Evolutionary conservation across 2,797 vertebrate species (phyloP), one percentile per base, ranked within the genome.

Genomic region (Sebastes hopkinsi): DNA sequence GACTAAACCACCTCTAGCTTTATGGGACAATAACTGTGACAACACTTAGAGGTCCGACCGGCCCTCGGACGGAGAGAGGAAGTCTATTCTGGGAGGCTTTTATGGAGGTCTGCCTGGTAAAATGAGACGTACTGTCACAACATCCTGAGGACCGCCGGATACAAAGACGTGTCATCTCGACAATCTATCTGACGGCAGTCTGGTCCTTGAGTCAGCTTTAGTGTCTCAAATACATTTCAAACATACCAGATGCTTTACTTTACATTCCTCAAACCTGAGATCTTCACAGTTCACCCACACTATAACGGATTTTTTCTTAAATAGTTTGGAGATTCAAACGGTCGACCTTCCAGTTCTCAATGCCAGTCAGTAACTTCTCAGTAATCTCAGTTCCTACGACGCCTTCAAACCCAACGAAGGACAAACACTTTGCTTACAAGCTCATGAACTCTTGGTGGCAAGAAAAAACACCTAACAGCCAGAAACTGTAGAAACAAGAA

Each of bases 41-140:
- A 65, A 69, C 61, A 59, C 76, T 23, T 54, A n/a, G 22, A 34
- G 18, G 54, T 46, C 36, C n/a, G 20, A 16, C 29, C 3, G 10
- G 14, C 52, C 70, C 70, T 46, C 1, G 0, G 13, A 18, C 16
- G 18, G 16, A 46, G 42, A 66, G 42, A 66, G 64, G 38, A 64
- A 34, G 74, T 74, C 79, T 83, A 79, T 82, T 84, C 75, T 74
- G 84, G 81, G 64, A 1, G 11, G 42, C 11, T 61, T 85, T 86
- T 78, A 86, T 55, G 25, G 58, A 23, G 59, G 16, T 56, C n/a
- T 23, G 38, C 30, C 38, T 16, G 29, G 67, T 32, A 27, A 81
- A 72, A 23, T 59, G 75, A 86, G 69, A 83, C 6, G n/a, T 65
- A 67, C 30, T 64, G 71, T 52, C 61, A 77, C 30, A 66, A 76